Evolutionary conservation across 64 coral and sea anemone genomes (phyloP).

Genomic region (Astreopora myriophthalma): DNA sequence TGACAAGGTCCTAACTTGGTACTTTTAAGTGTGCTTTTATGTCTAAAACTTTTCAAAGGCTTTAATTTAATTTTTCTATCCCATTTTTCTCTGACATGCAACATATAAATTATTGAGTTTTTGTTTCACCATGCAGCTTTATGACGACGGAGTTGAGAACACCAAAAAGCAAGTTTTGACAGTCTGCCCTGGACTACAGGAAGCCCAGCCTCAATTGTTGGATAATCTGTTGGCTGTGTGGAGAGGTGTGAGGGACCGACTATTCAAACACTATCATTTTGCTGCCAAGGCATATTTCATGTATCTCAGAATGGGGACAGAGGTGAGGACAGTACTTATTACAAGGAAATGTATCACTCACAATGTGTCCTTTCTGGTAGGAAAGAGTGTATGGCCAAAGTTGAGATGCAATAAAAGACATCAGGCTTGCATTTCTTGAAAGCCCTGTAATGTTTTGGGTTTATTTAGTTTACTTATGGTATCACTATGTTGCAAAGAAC

Average conservation of each 20-base stretch:
- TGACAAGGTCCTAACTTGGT: no score
- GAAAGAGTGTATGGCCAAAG: no score
- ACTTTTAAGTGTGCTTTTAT: no score
- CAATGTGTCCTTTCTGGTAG: no score
- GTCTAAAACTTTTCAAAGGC: no score
- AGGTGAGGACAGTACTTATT: constrained; percentile 45
- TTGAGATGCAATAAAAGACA: no score
- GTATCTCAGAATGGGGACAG: constrained; percentile 88
- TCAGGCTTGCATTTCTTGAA: no score
- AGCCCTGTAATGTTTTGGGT: no score
- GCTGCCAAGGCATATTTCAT: constrained; percentile 99
- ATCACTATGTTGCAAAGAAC: no score
- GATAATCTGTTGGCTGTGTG: constrained; percentile 87
- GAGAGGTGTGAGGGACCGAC: constrained; percentile 89
- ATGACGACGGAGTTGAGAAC: constrained; percentile 80
- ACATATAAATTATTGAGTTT: not conserved
- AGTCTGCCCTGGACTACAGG: constrained; percentile 65
- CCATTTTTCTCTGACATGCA: not conserved
- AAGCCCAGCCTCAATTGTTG: constrained; percentile 63
- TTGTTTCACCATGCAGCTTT: constrained; percentile 40
- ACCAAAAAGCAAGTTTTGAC: constrained; percentile 87
- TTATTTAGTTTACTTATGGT: no score
- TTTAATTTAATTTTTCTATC: no score
- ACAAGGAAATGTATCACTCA: no score
- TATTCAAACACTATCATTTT: constrained; percentile 95